Evolutionary conservation across 2,888 invertebrate genomes (phyloP).

Genomic region (Tyria jacobaeae): DNA sequence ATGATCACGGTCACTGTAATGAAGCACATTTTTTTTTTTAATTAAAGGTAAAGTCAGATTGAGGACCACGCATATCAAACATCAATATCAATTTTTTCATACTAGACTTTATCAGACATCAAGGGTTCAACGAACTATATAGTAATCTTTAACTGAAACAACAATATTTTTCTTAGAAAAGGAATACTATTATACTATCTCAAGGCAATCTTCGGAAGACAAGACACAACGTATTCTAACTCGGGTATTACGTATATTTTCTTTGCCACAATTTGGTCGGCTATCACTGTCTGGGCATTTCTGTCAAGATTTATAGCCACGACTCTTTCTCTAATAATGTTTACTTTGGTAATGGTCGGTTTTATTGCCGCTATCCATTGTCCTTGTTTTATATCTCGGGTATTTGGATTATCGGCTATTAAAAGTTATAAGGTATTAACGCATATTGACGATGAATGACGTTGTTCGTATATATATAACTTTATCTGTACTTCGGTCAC

Average conservation of each 20-base stretch:
- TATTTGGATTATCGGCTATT: slow-evolving; percentile 63
- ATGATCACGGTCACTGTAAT: too few species aligned
- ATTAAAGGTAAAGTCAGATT: too few species aligned
- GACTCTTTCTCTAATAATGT: slow-evolving; percentile 82
- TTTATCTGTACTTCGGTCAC: too few species aligned
- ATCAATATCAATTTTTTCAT: too few species aligned
- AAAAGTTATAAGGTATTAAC: slow-evolving; percentile 60
- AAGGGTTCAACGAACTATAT: background rate
- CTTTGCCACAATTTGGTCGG: slow-evolving; percentile 75
- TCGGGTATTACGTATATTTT: slow-evolving; percentile 68
- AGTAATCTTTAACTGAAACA: slow-evolving; percentile 24
- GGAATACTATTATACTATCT: slow-evolving; percentile 35
- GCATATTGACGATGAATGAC: slow-evolving; percentile 26
- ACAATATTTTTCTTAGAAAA: slow-evolving; percentile 18
- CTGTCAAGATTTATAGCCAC: slow-evolving; percentile 74
- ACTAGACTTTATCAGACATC: too few species aligned
- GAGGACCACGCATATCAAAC: too few species aligned
- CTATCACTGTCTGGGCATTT: slow-evolving; percentile 74
- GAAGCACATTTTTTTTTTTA: too few species aligned
- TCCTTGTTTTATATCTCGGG: slow-evolving; percentile 72
- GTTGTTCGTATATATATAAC: background rate
- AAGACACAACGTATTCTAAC: slow-evolving; percentile 66
- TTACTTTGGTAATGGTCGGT: slow-evolving; percentile 74
- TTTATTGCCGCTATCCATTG: slow-evolving; percentile 64
- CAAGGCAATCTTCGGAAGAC: slow-evolving; percentile 51